Evolutionary conservation across 2,113 vertebrate species (phyloP).

Genomic region (Ptilorrhoa leucosticta): DNA sequence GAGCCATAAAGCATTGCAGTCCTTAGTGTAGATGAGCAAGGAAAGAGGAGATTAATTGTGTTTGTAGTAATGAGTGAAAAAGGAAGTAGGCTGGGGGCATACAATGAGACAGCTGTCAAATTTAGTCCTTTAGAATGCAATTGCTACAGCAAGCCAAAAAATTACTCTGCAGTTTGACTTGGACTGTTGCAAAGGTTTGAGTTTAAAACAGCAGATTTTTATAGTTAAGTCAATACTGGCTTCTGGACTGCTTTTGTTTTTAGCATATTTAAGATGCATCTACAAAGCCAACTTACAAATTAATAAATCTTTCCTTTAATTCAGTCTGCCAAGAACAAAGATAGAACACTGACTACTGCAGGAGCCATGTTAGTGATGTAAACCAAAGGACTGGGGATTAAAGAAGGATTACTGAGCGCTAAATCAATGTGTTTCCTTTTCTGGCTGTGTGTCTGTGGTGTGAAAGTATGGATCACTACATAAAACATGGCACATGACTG

Average conservation of each 20-base stretch:
- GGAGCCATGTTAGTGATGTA: conserved; percentile 42
- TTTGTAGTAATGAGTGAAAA: conserved; percentile 16
- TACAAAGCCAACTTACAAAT: conserved; percentile 41
- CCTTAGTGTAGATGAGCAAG: not conserved
- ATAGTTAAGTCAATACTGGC: not conserved
- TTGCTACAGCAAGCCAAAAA: not conserved
- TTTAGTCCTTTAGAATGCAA: not conserved
- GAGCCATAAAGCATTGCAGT: not conserved
- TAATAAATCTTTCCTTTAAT: conserved; percentile 49
- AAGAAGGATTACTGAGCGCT: conserved; percentile 24
- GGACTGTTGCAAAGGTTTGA: not conserved
- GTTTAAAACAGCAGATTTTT: conserved; percentile 15
- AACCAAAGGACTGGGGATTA: conserved; percentile 59
- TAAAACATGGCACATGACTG: conserved; percentile 1
- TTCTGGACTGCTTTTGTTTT: conserved; percentile 7
- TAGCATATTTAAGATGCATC: conserved; percentile 24
- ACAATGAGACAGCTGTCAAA: not conserved
- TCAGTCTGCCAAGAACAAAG: conserved; percentile 44
- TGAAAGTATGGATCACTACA: conserved; percentile 33
- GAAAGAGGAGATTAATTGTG: not conserved
- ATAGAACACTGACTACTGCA: conserved; percentile 41
- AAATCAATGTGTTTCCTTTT: conserved; percentile 59
- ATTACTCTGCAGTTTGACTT: not conserved
- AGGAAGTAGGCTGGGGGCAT: not conserved
- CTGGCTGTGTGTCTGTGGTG: conserved; percentile 37